Conservation (phyloP, 2,888 invertebrate species). For the Trachelus iudaicus region DNA sequence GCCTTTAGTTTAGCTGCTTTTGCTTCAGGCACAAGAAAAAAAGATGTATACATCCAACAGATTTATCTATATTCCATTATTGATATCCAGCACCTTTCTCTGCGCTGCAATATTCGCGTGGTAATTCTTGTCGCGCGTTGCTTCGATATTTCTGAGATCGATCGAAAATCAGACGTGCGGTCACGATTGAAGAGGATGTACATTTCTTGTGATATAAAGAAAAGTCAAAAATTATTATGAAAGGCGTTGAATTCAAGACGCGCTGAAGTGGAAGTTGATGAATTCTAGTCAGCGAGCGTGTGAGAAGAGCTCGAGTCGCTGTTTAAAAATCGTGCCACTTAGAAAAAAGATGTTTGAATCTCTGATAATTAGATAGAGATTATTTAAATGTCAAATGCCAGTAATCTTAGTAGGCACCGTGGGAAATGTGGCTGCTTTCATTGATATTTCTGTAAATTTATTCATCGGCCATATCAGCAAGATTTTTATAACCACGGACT, state of each 20-base stretch:
- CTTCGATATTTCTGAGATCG: background rate
- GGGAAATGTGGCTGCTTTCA: background rate
- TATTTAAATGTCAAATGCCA: background rate
- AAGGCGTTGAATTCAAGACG: conserved; percentile 24
- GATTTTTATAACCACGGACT: background rate
- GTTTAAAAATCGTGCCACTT: conserved; percentile 3
- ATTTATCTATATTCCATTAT: background rate
- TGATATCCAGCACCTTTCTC: conserved; percentile 1
- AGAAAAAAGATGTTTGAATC: background rate
- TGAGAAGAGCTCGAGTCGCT: background rate
- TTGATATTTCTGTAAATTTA: background rate
- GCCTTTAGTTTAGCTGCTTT: background rate
- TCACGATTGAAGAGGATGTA: background rate
- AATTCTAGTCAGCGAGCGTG: conserved; percentile 38
- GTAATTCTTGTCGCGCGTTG: background rate
- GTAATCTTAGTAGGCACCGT: background rate
- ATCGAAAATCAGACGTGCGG: background rate
- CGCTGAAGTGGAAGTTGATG: conserved; percentile 18
- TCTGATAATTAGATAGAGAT: background rate
- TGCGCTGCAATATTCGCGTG: background rate
- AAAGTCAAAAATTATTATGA: conserved; percentile 10
- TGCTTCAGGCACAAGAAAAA: background rate
- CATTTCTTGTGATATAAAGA: background rate
- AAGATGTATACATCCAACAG: background rate
- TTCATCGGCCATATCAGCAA: background rate